phyloP scores from a whole-genome alignment of 2,888 invertebrate species.

The Helobdella robusta region DNA sequence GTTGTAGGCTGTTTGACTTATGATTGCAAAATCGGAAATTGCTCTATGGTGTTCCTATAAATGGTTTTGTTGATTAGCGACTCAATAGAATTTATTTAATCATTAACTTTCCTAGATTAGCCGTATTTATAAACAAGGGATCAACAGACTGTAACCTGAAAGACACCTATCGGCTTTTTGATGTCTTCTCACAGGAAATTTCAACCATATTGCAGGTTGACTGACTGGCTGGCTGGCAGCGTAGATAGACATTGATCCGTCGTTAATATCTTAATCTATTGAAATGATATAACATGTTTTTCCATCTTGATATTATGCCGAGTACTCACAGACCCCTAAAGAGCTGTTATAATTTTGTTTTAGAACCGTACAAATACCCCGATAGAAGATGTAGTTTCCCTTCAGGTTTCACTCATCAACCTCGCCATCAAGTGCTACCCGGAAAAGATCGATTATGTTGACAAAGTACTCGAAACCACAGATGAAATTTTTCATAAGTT shows the following conservation, averaged over 20 bases:
- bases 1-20: too few relatives aligned
- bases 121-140: slow-evolving; percentile 51
- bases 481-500: slow-evolving; percentile 80
- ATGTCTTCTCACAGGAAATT: slow-evolving; percentile 94
- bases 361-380: slow-evolving; percentile 88
- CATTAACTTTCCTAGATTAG: slow-evolving; percentile 45
- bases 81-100: too few relatives aligned
- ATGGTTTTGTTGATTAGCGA: too few relatives aligned
- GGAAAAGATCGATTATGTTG: slow-evolving; percentile 83
- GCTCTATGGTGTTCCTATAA: too few relatives aligned
- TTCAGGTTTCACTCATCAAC: slow-evolving; percentile 84
- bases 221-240: background rate
- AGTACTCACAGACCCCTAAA: too few relatives aligned
- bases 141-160: slow-evolving; percentile 61
- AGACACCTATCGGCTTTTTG: slow-evolving; percentile 79
- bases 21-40: too few relatives aligned
- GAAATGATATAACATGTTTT: too few relatives aligned
- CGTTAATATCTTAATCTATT: too few relatives aligned
- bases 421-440: slow-evolving; percentile 93
- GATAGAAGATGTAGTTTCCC: slow-evolving; percentile 83
- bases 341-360: too few relatives aligned
- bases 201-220: slow-evolving; percentile 76
- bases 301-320: too few relatives aligned
- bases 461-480: slow-evolving; percentile 83
- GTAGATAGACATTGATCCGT: background rate